These are phyloP conservation scores for Sycophila texana DNA, from an alignment of 2,888 invertebrate genomes.

Conservation along the genomic window DNA sequence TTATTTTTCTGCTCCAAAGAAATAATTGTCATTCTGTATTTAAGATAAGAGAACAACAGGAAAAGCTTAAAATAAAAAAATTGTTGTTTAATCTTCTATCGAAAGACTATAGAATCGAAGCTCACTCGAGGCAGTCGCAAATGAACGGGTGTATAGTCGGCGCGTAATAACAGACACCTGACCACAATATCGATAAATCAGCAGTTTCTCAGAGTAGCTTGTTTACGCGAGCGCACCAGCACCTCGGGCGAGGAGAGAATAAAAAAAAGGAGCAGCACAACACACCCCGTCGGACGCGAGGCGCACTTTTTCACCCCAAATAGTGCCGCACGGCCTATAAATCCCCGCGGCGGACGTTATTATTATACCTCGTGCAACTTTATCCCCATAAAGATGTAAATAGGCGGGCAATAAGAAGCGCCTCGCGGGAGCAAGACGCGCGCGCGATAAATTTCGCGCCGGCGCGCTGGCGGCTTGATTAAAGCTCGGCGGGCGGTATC, in stretches of 20 bases:
- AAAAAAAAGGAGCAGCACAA: too few species aligned
- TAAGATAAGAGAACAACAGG: too few species aligned
- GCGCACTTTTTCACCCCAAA: not conserved
- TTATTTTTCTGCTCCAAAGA: too few species aligned
- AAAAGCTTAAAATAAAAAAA: too few species aligned
- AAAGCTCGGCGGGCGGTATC: not conserved
- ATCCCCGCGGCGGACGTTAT: not conserved
- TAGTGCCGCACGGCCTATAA: conserved; percentile 7
- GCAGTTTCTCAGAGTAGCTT: not conserved
- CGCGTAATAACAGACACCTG: not conserved
- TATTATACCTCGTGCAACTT: conserved; percentile 3
- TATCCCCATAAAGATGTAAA: conserved; percentile 43
- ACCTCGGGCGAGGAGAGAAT: too few species aligned
- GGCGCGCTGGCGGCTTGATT: conserved; percentile 4
- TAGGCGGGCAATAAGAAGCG: conserved; percentile 10
- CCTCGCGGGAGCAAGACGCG: not conserved
- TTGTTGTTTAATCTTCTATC: too few species aligned
- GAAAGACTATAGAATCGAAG: too few species aligned
- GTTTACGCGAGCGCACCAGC: too few species aligned
- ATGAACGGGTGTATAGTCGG: not conserved
- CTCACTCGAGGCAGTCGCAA: too few species aligned
- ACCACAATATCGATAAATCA: conserved; percentile 9
- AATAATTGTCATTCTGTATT: too few species aligned
- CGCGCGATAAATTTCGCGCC: conserved; percentile 25
- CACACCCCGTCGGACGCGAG: not conserved